Evolutionary conservation across 2,797 vertebrate species (phyloP), one percentile per base, ranked within the genome.

Genomic region (Eulemur mongoz): DNA sequence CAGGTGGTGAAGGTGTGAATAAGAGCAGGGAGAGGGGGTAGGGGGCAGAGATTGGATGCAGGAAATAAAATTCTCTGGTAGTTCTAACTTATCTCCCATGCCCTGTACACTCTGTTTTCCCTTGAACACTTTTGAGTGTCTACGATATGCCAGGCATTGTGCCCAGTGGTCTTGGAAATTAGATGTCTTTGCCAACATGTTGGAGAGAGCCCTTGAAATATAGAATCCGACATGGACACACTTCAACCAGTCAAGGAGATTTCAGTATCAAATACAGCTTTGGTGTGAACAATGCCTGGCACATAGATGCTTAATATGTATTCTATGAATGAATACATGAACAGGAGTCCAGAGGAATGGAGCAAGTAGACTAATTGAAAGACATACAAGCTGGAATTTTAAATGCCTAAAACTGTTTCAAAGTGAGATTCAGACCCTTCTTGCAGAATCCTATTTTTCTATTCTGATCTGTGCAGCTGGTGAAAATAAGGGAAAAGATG

Each of bases 241-340:
- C 70, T 91, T 61, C 38, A 70, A 2, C 67, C 76, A 73, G 61
- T 54, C 91, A 78, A 82, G 52, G 92, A 52, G 35, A 81, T 75
- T 83, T 90, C 91, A 86, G 2, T 84, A 89, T 91, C 89, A 89
- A 40, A 81, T 20, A 57, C 69, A 50, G 22, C 73, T 94, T 81
- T n/a, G 40, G 72, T 82, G 11, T 65, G 50, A 76, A 63, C 43
- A 13, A 0, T 32, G 27, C 32, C 61, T 65, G 54, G n/a, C 61
- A 50, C 18, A 18, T 69, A 83, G 12, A 40, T 22, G 5, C n/a
- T 88, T 63, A 43, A 5, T 22, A 1, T 57, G 1, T 57, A 17
- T 32, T 25, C 22, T 27, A 0, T 5, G 22, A 7, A 13, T 48
- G 27, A 61, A 22, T 48, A 61, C 15, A 14, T 32, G 38, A 76